Evolutionary conservation across 2,888 invertebrate species (phyloP), one percentile per base, ranked within the genome.

Genomic region (Dascillus cervinus): DNA sequence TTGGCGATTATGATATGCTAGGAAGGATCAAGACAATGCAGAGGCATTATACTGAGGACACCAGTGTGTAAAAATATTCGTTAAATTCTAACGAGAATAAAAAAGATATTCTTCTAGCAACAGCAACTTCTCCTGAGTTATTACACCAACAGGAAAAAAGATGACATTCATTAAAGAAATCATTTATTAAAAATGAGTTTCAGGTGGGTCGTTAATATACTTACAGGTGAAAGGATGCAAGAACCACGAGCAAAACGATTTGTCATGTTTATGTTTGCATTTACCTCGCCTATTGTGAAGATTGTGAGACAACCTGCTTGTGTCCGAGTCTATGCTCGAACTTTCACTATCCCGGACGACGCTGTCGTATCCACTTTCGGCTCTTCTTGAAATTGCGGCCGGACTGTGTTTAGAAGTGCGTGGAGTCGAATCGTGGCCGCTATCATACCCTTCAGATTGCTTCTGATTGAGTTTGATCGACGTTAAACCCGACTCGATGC

Each of bases 301-400:
- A 39, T 36, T 46, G 41, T 67, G 67, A 8, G 70, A 70, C 33
- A 69, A 60, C 39, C 71, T 58, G 26, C 70, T 71, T 4, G 69
- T 70, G 39, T 71, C 77, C 9, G 90, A 90, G 43, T 86, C 87
- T 46, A 87, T 77, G 36, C 86, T 88, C 11, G 88, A 88, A 39
- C 86, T 88, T 56, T 91, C 90, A 46, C 85, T 84, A 60, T 90
- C 90, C 39, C 90, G 70, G 5, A 89, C 82, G 43, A 91, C 86
- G 51, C 89, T 90, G 56, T 92, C 92, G 54, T 91, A 92, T 1
- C 92, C 92, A 53, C 87, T 89, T 58, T 90, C 89, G 2, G 89
- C 86, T 28, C 85, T 72, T 44, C 85, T 68, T 1, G 84, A 85
- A 2, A 85, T 78, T 0, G 82, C 84, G 0, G 79, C 80, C 0